phyloP scores from a whole-genome alignment of 2,888 invertebrate species.

The Dolichomitus sp. region DNA sequence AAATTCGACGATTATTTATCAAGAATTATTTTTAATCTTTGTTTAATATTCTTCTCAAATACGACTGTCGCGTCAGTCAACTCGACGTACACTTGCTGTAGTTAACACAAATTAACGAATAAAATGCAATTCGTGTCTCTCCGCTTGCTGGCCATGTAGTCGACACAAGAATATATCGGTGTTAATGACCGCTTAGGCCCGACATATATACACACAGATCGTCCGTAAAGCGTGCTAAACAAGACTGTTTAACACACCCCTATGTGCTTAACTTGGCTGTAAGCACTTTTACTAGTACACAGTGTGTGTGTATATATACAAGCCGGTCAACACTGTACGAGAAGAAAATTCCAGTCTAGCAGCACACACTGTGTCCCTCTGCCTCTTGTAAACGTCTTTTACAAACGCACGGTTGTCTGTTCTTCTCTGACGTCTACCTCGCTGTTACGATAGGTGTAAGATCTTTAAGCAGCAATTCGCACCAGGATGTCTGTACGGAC shows the following conservation, averaged over 20 bases:
- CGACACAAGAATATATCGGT: slow-evolving; percentile 39
- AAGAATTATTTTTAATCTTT: slow-evolving; percentile 38
- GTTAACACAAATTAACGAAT: slow-evolving; percentile 53
- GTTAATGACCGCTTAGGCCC: slow-evolving; percentile 66
- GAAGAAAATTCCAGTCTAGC: slow-evolving; percentile 11
- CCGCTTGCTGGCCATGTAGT: not conserved
- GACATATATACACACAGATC: slow-evolving; percentile 63
- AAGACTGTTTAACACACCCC: slow-evolving; percentile 67
- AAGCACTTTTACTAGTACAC: slow-evolving; percentile 7
- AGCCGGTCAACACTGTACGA: slow-evolving; percentile 33
- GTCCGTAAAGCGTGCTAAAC: slow-evolving; percentile 69
- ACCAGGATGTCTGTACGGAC: slow-evolving; percentile 38
- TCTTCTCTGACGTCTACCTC: slow-evolving; percentile 28
- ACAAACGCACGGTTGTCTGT: slow-evolving; percentile 8
- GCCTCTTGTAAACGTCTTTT: slow-evolving; percentile 26
- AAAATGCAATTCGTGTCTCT: slow-evolving; percentile 43
- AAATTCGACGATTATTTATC: slow-evolving; percentile 18
- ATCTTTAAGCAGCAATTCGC: slow-evolving; percentile 47
- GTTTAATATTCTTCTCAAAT: slow-evolving; percentile 18
- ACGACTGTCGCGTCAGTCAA: not conserved
- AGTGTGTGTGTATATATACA: slow-evolving; percentile 7
- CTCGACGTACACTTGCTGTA: slow-evolving; percentile 6
- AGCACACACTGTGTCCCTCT: not conserved
- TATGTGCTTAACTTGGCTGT: slow-evolving; percentile 41
- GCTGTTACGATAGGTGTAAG: slow-evolving; percentile 27